A percentile compares a stretch with the other conserved stretches of the same genome.
phyloP scores from a whole-genome alignment of 2,888 invertebrate species.

The Pachymerium ferrugineum region DNA sequence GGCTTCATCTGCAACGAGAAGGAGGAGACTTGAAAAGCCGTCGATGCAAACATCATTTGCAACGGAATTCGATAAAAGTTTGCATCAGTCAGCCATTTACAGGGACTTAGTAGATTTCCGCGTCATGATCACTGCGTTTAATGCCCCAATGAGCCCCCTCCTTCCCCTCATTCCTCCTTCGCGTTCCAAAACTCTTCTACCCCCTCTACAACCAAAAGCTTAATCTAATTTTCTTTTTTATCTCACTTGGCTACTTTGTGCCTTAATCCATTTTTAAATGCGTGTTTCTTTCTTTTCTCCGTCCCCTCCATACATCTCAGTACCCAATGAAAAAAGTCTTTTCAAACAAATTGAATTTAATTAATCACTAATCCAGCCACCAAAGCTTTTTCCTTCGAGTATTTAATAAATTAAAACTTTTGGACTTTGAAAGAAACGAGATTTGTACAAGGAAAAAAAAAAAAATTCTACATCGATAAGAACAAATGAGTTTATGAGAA shows the following conservation, averaged over 20 bases:
- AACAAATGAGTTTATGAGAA: background rate
- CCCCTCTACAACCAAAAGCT: background rate
- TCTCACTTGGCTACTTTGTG: constrained; percentile 22
- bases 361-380: constrained; percentile 12
- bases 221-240: constrained; percentile 26
- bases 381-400: background rate
- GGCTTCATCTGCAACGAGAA: constrained; percentile 11
- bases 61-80: constrained; percentile 27
- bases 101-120: constrained; percentile 23
- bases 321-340: too few species aligned
- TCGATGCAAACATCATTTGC: constrained; percentile 27
- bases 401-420: background rate
- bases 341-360: background rate
- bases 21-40: constrained; percentile 19
- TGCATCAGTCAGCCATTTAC: constrained; percentile 27
- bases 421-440: background rate
- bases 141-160: constrained; percentile 16
- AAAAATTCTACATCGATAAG: too few species aligned
- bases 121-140: constrained; percentile 27
- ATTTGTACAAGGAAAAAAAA: background rate
- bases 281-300: background rate
- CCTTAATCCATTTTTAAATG: constrained; percentile 25
- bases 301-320: too few species aligned
- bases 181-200: constrained; percentile 2
- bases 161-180: background rate